These are phyloP conservation scores for Philantomba maxwellii DNA, from an alignment of 2,113 vertebrate genomes.

Conservation along the genomic window DNA sequence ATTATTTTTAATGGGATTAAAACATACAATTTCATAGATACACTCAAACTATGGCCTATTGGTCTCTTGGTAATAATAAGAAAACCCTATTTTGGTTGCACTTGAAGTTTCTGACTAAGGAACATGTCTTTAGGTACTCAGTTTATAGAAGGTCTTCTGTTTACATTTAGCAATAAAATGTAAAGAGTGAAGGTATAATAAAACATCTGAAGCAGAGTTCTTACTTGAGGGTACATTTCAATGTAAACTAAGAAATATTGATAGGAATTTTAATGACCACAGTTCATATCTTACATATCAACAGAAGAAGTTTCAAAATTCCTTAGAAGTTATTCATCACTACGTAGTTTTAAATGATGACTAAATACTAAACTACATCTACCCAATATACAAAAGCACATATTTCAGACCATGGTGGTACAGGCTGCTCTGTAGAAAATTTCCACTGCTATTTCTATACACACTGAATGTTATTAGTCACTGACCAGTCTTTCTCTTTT, in stretches of 20 bases:
- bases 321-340: constrained; percentile 42
- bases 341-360: constrained; percentile 42
- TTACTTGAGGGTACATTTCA: constrained; percentile 18
- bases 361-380: constrained; percentile 40
- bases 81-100: background rate
- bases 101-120: background rate
- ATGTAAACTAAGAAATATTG: background rate
- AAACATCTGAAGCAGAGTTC: constrained; percentile 2
- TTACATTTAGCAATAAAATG: background rate
- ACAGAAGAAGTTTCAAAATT: constrained; percentile 42
- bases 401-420: background rate
- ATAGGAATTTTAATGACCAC: constrained; percentile 47
- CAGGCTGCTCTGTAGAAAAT: constrained; percentile 48
- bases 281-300: background rate
- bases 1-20: background rate
- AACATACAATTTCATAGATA: background rate
- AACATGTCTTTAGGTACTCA: background rate
- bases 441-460: constrained; percentile 54
- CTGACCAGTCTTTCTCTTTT: constrained; percentile 40
- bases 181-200: background rate
- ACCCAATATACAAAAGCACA: background rate
- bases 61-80: background rate
- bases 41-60: background rate
- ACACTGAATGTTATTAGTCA: constrained; percentile 55
- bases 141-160: background rate